These are phyloP conservation scores for Diuraphis noxia DNA, from an alignment of 1,140 invertebrate genomes.

Conservation along the genomic window DNA sequence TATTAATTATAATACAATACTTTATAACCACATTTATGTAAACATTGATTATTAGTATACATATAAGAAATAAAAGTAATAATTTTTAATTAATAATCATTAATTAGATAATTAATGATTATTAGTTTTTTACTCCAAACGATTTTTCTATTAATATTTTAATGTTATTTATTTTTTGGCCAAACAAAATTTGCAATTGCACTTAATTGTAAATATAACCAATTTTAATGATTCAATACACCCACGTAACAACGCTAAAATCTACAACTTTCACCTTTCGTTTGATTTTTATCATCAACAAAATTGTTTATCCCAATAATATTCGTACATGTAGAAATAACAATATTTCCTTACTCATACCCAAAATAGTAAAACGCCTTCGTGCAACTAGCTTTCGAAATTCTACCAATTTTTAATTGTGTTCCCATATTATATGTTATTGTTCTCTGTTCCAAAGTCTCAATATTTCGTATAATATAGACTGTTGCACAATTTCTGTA, in stretches of 20 bases:
- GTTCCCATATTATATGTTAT: constrained; percentile 39
- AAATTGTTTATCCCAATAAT: not conserved
- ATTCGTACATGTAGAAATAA: not conserved
- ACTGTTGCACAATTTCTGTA: constrained; percentile 22
- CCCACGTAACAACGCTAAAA: not conserved
- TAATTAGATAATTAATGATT: not conserved
- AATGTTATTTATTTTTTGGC: not conserved
- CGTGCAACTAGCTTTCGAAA: constrained; percentile 15
- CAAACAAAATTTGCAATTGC: not conserved
- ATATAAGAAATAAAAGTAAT: not conserved
- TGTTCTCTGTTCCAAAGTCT: not conserved
- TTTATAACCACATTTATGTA: not conserved
- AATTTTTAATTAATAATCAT: no score
- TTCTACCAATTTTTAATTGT: constrained; percentile 16
- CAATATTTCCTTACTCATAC: not conserved
- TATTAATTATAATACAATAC: not conserved
- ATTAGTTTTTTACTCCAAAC: not conserved
- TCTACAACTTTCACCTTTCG: constrained; percentile 25
- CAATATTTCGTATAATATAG: constrained; percentile 10
- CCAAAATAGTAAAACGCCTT: constrained; percentile 26
- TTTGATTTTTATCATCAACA: constrained; percentile 2
- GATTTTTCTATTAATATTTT: not conserved
- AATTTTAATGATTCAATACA: constrained; percentile 10
- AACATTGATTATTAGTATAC: not conserved
- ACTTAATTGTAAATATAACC: not conserved